These are phyloP conservation scores for Nerophis lumbriciformis DNA, from an alignment of 2,113 vertebrate species.

Conservation along the genomic window DNA sequence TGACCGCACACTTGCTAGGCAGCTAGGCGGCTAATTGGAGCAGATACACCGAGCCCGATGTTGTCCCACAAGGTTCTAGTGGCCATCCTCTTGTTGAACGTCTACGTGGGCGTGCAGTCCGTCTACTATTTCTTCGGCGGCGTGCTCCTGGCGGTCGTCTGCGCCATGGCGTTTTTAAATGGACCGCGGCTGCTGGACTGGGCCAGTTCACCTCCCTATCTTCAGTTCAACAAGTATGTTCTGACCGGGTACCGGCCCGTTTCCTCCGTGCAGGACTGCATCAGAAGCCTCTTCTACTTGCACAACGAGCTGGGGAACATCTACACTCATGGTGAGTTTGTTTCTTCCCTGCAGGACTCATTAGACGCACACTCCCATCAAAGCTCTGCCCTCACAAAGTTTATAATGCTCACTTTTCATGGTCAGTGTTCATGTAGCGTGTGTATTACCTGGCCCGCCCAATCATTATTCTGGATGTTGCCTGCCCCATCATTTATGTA, in stretches of 20 bases:
- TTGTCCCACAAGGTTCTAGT: constrained; percentile 61
- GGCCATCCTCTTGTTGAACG: constrained; percentile 57
- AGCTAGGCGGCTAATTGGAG: constrained; percentile 50
- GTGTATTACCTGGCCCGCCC: too few species aligned
- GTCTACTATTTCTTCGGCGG: constrained; percentile 59
- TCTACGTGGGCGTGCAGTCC: constrained; percentile 66
- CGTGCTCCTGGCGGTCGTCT: constrained; percentile 54
- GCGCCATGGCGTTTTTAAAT: constrained; percentile 81
- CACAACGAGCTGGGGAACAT: constrained; percentile 93
- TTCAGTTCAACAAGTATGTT: constrained; percentile 91
- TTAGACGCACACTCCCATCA: too few species aligned
- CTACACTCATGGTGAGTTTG: constrained; percentile 86
- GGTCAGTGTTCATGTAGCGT: too few species aligned
- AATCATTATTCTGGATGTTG: too few species aligned
- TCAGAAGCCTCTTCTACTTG: constrained; percentile 87
- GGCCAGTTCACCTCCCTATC: constrained; percentile 85
- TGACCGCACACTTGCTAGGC: constrained; percentile 29
- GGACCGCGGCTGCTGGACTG: constrained; percentile 86
- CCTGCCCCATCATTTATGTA: too few species aligned
- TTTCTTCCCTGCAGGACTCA: too few species aligned
- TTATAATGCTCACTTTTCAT: too few species aligned
- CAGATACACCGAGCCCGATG: constrained; percentile 45
- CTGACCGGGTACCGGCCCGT: constrained; percentile 85
- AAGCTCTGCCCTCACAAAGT: too few species aligned
- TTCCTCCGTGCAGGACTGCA: constrained; percentile 82